Base-by-base conservation (phyloP, 2,888 invertebrate genomes). In the Caenorhabditis virilis region DNA sequence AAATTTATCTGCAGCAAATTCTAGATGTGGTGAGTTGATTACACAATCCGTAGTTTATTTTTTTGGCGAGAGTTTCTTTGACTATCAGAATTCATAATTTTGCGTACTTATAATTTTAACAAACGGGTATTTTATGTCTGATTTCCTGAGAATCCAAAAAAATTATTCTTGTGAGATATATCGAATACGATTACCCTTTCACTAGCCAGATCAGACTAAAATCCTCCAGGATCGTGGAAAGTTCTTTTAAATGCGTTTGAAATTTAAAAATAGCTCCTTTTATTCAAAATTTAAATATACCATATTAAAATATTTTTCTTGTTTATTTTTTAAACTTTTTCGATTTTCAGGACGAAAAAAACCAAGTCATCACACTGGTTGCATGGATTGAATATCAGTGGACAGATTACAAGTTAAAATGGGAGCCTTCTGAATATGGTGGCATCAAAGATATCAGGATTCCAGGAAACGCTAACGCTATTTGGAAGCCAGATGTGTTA, bases 381-480 rank as follows among this genome's bases (percentile, higher is more conserved):
- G 75, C 77, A 2, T 78, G 76, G 76, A 70, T 78, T 30, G 72
- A 77, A 66, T 78, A 78, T 47, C 77, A 69, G 20, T 77, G 77
- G 77, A 72, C 67, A n/a, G 77, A 77, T 55, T 76, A 76, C 51
- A 77, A 77, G 43, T 57, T 77, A 46, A 72, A 69, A 18, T 77
- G 77, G 77, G 72, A 76, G 35, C 77, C 77, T 13, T 47, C 52
- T 20, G 76, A 76, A 48, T 77, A 77, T 38, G 77, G 71, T 11
- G 76, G 73, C 5, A 76, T 77, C 20, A 68, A 69, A 38, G 77
- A 77, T 50, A 72, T 77, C 41, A 60, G 77, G 13, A 67, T 76
- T 20, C 77, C 77, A 0, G 75, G 75, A 27, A 66, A 66, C 9
- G 72, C 69, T 1, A 70, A 77, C 43, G 74, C 72, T 1, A 76